Evolutionary conservation across 2,888 invertebrate genomes (phyloP).

Genomic region (Meteorus colon): DNA sequence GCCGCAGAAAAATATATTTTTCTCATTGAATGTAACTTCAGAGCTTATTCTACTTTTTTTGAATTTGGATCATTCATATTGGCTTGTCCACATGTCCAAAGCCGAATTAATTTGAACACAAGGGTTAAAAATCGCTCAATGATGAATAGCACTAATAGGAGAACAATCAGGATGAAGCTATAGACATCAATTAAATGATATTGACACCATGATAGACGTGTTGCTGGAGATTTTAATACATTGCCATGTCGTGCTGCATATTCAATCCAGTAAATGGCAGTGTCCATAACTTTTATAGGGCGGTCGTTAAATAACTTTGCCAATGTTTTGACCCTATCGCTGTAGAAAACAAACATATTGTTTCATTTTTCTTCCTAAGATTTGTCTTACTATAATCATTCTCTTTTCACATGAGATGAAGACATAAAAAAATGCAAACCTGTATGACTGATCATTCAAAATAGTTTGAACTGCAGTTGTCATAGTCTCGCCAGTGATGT

Average conservation of each 20-base stretch:
- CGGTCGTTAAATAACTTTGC: slow-evolving; percentile 72
- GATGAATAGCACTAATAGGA: slow-evolving; percentile 22
- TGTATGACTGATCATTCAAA: slow-evolving; percentile 52
- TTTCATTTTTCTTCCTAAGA: too few relatives aligned
- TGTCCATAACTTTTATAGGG: slow-evolving; percentile 76
- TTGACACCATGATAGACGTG: slow-evolving; percentile 61
- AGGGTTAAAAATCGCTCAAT: neutral
- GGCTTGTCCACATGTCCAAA: too few relatives aligned
- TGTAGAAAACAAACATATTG: slow-evolving; percentile 21
- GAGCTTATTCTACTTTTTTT: too few relatives aligned
- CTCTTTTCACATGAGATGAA: too few relatives aligned
- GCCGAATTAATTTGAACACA: too few relatives aligned
- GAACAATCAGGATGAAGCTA: slow-evolving; percentile 43
- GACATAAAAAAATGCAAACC: slow-evolving; percentile 41
- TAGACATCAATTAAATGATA: slow-evolving; percentile 61
- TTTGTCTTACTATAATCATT: too few relatives aligned
- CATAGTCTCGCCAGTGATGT: slow-evolving; percentile 56
- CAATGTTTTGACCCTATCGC: slow-evolving; percentile 38
- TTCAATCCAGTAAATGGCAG: slow-evolving; percentile 81
- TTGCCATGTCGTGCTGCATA: slow-evolving; percentile 72
- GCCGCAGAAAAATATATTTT: too few relatives aligned
- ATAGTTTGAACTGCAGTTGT: slow-evolving; percentile 53
- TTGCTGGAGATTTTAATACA: slow-evolving; percentile 58
- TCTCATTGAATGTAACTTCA: too few relatives aligned
- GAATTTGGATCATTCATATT: too few relatives aligned